These are phyloP conservation scores for Triplophysa rosa DNA, from an alignment of 2,113 vertebrate species.

Conservation along the genomic window DNA sequence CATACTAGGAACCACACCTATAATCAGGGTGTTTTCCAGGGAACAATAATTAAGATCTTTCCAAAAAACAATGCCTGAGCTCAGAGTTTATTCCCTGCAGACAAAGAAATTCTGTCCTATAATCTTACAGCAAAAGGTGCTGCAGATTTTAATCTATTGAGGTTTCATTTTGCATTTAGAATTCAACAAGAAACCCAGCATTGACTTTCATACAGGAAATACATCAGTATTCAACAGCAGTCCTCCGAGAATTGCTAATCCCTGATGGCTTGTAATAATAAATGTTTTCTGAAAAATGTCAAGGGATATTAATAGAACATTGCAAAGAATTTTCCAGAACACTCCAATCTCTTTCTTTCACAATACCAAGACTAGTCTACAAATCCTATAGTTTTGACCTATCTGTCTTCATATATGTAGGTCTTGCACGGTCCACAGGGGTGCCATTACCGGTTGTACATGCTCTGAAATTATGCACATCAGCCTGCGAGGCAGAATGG, in stretches of 20 bases:
- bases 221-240: conserved; percentile 2
- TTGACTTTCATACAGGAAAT: neutral
- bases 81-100: conserved; percentile 24
- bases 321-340: neutral
- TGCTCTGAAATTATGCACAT: neutral
- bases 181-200: neutral
- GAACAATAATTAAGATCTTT: conserved; percentile 37
- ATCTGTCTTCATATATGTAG: neutral
- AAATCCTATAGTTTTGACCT: neutral
- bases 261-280: neutral
- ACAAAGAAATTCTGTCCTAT: conserved; percentile 1
- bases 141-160: too few species aligned
- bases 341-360: neutral
- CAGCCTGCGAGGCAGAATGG: conserved; percentile 1
- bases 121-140: neutral
- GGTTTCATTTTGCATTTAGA: neutral
- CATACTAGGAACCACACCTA: conserved; percentile 16
- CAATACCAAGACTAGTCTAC: neutral
- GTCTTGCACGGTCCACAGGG: neutral
- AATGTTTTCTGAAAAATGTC: neutral
- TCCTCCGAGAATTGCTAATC: conserved; percentile 17
- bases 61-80: conserved; percentile 2
- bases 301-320: neutral
- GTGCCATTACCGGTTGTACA: conserved; percentile 18
- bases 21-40: conserved; percentile 46